Percentiles rank a stretch among this genome's conserved stretches.
phyloP scores from a whole-genome alignment of 2,888 invertebrate genomes.

The Dryocosmus kuriphilus region DNA sequence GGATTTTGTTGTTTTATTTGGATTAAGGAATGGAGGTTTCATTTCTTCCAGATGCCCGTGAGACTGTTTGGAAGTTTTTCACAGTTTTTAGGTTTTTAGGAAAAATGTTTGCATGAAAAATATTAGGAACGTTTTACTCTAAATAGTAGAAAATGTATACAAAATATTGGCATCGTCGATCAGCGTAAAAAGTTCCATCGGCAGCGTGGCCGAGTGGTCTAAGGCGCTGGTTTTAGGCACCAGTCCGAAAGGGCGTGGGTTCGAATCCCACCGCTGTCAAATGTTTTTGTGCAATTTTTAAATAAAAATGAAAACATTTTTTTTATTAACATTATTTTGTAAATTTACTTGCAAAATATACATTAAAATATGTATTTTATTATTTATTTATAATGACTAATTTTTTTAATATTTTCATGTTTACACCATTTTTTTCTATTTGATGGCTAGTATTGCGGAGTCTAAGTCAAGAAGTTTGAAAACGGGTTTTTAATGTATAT shows the following conservation, averaged over 20 bases:
- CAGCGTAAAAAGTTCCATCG: constrained; percentile 47
- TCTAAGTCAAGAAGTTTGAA: too few species aligned
- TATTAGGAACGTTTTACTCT: not conserved
- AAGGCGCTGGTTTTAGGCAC: constrained; percentile 84
- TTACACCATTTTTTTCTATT: not conserved
- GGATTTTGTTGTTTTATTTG: too few species aligned
- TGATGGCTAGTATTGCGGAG: not conserved
- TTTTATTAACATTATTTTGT: not conserved
- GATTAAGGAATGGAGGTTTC: too few species aligned
- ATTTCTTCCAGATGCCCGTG: too few species aligned
- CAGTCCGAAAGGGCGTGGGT: constrained; percentile 83
- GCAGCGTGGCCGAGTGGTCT: constrained; percentile 83
- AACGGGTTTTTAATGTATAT: too few species aligned
- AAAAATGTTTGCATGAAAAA: not conserved
- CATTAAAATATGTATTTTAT: not conserved
- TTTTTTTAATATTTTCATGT: not conserved
- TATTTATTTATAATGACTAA: not conserved
- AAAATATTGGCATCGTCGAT: not conserved
- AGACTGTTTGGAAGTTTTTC: too few species aligned
- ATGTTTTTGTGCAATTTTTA: not conserved
- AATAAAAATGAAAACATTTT: not conserved
- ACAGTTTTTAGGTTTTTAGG: constrained; percentile 31
- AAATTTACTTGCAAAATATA: not conserved
- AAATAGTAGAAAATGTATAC: not conserved
- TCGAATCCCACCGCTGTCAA: constrained; percentile 82